phyloP scores from a whole-genome alignment of 2,888 invertebrate species.

The Oscheius sp. region DNA sequence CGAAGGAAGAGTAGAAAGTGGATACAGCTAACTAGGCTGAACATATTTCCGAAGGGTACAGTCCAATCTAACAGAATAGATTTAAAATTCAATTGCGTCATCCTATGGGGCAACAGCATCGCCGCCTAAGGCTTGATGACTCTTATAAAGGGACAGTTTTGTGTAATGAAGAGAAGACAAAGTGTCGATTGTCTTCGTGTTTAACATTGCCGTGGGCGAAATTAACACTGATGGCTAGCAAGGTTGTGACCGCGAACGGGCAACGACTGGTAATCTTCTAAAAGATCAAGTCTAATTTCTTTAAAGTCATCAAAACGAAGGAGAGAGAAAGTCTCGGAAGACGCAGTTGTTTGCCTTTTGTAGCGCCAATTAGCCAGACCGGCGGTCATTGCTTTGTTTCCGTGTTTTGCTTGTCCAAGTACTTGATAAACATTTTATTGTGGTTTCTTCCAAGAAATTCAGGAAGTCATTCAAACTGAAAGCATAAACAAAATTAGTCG shows the following conservation, averaged over 20 bases:
- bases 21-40: neutral
- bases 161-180: conserved; percentile 24
- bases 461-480: too few relatives aligned
- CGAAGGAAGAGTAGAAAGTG: neutral
- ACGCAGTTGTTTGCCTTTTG: neutral
- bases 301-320: neutral
- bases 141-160: conserved; percentile 11
- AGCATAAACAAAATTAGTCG: too few relatives aligned
- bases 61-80: neutral
- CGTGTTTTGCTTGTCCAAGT: neutral
- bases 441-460: too few relatives aligned
- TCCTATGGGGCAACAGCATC: neutral
- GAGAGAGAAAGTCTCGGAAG: neutral
- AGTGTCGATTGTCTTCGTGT: conserved; percentile 23
- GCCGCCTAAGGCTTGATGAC: neutral
- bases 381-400: conserved; percentile 13
- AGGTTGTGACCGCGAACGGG: conserved; percentile 12
- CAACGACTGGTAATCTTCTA: neutral
- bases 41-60: neutral
- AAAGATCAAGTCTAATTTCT: neutral
- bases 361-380: conserved; percentile 14
- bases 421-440: too few relatives aligned
- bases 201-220: conserved; percentile 5
- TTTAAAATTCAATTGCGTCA: neutral
- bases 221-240: conserved; percentile 12